Conservation (phyloP, 2,797 vertebrate species). For the Acipenser ruthenus region DNA sequence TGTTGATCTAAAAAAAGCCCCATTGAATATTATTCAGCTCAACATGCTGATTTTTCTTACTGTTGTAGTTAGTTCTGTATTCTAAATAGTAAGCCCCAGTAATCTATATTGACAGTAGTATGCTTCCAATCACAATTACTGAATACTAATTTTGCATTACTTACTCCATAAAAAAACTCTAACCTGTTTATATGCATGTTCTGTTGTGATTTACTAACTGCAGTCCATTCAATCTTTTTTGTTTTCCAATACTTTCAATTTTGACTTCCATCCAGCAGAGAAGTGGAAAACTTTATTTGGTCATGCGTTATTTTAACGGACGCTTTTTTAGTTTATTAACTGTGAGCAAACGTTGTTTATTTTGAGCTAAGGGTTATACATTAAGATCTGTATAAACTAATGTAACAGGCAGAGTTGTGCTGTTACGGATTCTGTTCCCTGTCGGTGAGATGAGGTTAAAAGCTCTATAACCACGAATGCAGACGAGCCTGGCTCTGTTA, state of each 20-base stretch:
- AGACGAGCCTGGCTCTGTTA: too few species aligned
- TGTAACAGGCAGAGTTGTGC: too few species aligned
- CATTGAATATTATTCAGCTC: too few species aligned
- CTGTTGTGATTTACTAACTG: constrained; percentile 55
- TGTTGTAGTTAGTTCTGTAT: background rate
- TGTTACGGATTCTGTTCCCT: too few species aligned
- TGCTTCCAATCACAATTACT: constrained; percentile 48
- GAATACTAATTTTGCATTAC: constrained; percentile 64
- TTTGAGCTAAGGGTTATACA: too few species aligned
- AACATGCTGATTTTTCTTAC: background rate
- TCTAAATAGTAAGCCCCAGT: background rate
- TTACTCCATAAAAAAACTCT: constrained; percentile 51
- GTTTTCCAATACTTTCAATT: constrained; percentile 43
- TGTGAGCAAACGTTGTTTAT: too few species aligned
- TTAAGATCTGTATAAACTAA: too few species aligned
- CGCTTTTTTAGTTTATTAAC: too few species aligned
- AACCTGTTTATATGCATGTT: constrained; percentile 63
- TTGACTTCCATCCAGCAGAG: constrained; percentile 36
- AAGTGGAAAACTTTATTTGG: constrained; percentile 17
- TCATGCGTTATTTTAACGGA: too few species aligned
- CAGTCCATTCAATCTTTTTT: constrained; percentile 39
- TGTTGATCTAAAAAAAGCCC: too few species aligned
- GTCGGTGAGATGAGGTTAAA: too few species aligned
- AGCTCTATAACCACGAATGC: too few species aligned
- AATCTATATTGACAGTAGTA: constrained; percentile 19